Evolutionary conservation across 2,113 vertebrate species (phyloP), one percentile per base, ranked within the genome.

Genomic region (Gobio gobio): DNA sequence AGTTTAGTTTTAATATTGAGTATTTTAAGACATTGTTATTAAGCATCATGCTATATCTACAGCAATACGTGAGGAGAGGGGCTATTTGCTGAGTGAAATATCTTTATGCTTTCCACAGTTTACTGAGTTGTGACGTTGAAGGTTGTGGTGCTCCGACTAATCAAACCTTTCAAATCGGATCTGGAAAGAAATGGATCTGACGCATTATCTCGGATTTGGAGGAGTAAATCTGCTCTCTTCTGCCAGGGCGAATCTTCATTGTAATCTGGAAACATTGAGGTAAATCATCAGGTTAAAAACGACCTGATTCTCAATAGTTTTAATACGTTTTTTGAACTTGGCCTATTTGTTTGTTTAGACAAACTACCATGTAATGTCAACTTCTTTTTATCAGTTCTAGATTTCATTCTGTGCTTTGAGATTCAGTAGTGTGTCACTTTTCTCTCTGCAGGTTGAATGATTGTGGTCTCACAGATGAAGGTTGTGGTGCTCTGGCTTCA

Each of bases 261-360:
- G 61, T 68, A 40, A 68, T 20, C 64, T 68, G 64, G 64, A 68
- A 68, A 68, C 33, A 10, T 10, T 68, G 33, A 68, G 64, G 64
- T 68, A 40, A 68, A 68, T 68, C 64, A 40, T 40, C 7, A 68
- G 29, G 6, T 26, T 26, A 56, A 16, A 54, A 54, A 40, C 5
- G 2, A 10, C 22, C 58, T 59, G 2, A 0, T 22, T 24, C 58
- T 10, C 9, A 10, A 4, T 26, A 6, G 40, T 6, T 40, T 40
- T 40, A 29, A 29, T 40, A 7, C 0, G 1, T 16, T 26, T 33
- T 18, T 33, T 33, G 1, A 10, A 45, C 43, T 45, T 45, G 10
- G 43, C 9, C 43, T 45, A 45, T 45, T 45, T 45, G 43, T 45
- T 45, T 45, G 9, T 45, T 26, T 4, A 61, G n/a, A 12, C 0